Evolutionary conservation across 2,113 vertebrate species (phyloP).

Genomic region (Gambusia holbrooki): DNA sequence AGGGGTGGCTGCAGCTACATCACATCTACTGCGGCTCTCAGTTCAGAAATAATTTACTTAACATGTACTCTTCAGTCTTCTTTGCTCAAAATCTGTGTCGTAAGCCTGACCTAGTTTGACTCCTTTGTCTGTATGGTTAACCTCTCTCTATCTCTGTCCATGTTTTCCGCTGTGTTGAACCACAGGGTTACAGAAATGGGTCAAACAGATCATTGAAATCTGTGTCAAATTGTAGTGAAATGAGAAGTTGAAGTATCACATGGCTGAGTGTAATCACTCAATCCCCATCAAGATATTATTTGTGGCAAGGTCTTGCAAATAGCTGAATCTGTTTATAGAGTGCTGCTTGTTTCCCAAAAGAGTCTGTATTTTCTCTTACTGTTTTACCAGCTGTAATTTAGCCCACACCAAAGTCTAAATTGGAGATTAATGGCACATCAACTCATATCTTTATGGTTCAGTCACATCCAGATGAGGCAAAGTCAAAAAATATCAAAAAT

Average conservation of each 20-base stretch:
- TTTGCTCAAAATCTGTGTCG: constrained; percentile 35
- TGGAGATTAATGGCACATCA: constrained; percentile 47
- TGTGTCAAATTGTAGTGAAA: constrained; percentile 60
- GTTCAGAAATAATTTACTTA: constrained; percentile 68
- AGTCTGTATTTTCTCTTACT: constrained; percentile 18
- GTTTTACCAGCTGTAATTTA: constrained; percentile 9
- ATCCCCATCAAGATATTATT: constrained; percentile 33
- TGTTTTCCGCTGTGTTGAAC: constrained; percentile 42
- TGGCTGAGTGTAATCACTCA: constrained; percentile 33
- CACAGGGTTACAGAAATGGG: constrained; percentile 58
- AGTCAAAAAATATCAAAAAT: constrained; percentile 40
- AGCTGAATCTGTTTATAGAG: constrained; percentile 12
- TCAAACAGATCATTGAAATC: constrained; percentile 56
- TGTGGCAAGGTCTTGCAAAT: constrained; percentile 27
- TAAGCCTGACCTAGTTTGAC: constrained; percentile 56
- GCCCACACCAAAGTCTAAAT: constrained; percentile 14
- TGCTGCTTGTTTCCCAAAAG: neutral
- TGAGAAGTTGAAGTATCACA: constrained; percentile 35
- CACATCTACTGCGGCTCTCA: constrained; percentile 36
- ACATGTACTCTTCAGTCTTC: constrained; percentile 51
- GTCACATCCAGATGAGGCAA: constrained; percentile 33
- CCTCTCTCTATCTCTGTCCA: constrained; percentile 38
- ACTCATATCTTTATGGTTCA: constrained; percentile 45
- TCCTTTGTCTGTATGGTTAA: constrained; percentile 45
- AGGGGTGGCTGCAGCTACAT: constrained; percentile 20